Evolutionary conservation across 2,113 vertebrate genomes (phyloP), one percentile per base, ranked within the genome.

Genomic region (Pavo muticus): DNA sequence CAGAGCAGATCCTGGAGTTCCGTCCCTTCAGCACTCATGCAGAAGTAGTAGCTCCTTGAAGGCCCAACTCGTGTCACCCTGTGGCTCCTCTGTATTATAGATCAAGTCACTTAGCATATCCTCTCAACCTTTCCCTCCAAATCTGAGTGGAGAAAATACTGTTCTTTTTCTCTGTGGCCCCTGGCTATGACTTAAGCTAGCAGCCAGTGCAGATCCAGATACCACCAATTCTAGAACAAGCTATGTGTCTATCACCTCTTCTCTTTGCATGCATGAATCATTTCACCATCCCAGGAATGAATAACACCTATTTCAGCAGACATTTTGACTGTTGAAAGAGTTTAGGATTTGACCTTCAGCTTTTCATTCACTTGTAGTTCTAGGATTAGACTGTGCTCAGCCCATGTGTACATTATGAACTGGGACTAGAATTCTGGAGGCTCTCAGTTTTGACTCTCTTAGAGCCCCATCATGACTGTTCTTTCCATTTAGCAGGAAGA

Each of bases 11-110:
- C 64, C 67, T 76, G 63, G 84, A 92, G 63, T 18, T 91, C 39
- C n/a, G 79, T 89, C 60, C 50, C 13, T 63, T 91, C 81, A 92
- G 81, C 25, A 35, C 40, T 94, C 56, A 80, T 59, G 64, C 71
- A 85, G 94, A 92, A 94, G 68, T 70, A 94, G 64, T 76, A 94
- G 64, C 50, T 92, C 39, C 68, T 73, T 85, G 72, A 91, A 84
- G 52, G 42, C 32, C 17, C 13, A 74, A 16, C 67, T 79, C 23
- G 39, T 68, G 32, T 52, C 94, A 77, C 7, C 45, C 21, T 47
- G 20, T 83, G 60, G 65, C n/a, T 91, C 56, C 88, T 89, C 78
- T 96, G 75, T 93, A 68, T 59, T 80, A 63, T 91, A 89, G 32
- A 45, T 71, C 69, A 84, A 74, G 25, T 87, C 75, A 74, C 25